Percentiles rank a stretch among this genome's conserved stretches.
Evolutionary conservation across 2,888 invertebrate species (phyloP).

Genomic region (Holacanthella duospinosa): DNA sequence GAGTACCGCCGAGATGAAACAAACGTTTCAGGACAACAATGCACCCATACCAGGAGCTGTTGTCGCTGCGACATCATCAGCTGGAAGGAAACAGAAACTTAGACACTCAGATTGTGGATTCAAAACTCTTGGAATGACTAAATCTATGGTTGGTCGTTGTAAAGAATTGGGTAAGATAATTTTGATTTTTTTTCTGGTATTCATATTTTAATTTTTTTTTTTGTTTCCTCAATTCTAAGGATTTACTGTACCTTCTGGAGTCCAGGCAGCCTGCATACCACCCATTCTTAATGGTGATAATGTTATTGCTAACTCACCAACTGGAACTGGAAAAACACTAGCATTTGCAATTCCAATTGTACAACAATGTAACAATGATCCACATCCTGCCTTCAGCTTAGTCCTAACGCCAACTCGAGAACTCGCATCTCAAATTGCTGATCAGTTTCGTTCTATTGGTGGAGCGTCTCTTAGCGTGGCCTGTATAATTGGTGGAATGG

Average conservation of each 20-base stretch:
- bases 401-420: conserved; percentile 83
- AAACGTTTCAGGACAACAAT: too few relatives aligned
- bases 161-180: neutral
- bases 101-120: conserved; percentile 65
- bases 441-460: conserved; percentile 87
- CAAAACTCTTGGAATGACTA: neutral
- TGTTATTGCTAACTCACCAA: conserved; percentile 93
- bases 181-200: neutral
- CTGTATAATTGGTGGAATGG: conserved; percentile 89
- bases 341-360: conserved; percentile 92
- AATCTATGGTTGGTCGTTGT: neutral
- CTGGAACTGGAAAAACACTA: conserved; percentile 95
- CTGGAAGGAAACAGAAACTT: too few relatives aligned
- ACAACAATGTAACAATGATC: conserved; percentile 82
- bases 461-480: conserved; percentile 70
- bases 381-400: conserved; percentile 89
- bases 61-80: too few relatives aligned
- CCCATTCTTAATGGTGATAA: conserved; percentile 66
- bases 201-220: neutral
- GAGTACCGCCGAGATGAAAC: too few relatives aligned
- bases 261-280: conserved; percentile 71
- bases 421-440: conserved; percentile 61
- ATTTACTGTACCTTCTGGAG: conserved; percentile 57
- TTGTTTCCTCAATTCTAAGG: too few relatives aligned
- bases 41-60: too few relatives aligned